Evolutionary conservation across 2,113 vertebrate genomes (phyloP), one percentile per base, ranked within the genome.

Genomic region (Myotis lucifugus): DNA sequence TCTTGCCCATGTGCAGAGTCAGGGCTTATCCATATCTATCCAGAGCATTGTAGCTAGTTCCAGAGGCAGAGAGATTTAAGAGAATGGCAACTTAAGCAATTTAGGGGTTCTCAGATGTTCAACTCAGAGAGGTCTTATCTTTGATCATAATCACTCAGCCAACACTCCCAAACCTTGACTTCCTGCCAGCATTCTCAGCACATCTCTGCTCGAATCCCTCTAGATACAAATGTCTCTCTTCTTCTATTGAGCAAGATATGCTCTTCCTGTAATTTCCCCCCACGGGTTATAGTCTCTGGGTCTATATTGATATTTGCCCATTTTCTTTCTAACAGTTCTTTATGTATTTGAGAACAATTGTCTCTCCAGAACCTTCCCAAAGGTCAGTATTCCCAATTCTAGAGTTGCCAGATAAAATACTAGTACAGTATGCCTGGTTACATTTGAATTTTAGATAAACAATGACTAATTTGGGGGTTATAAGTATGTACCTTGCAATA

Each of bases 351-450:
- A 76, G 69, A 21, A 15, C 10, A 37, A 18, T 59, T 76, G 40
- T 59, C 27, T 40, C 67, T 59, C 27, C 25, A 8, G 17, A 77
- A 69, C 59, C 76, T 83, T 76, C 76, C 59, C 69, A 87, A 17
- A 46, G 34, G n/a, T 59, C 50, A 61, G 32, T 76, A 23, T 86
- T 91, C 69, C 23, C 19, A 74, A 34, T 59, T 85, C 74, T 74
- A 32, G 48, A 86, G 9, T 82, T 82, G 67, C 88, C 74, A 93
- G 56, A 69, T 59, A 69, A 90, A 93, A 95, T 70, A 46, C 46
- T 46, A 46, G 46, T 10, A 76, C 7, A 76, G 40, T 15, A 61
- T 5, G 1, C 59, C 6, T 2, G 40, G 54, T 86, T 91, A 76
- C 37, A 76, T 87, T 52, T 70, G 61, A 90, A 83, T 91, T 90